Conservation (phyloP, 37 sponge, comb jelly and placozoan genomes). For the Aplysina aerophoba region DNA sequence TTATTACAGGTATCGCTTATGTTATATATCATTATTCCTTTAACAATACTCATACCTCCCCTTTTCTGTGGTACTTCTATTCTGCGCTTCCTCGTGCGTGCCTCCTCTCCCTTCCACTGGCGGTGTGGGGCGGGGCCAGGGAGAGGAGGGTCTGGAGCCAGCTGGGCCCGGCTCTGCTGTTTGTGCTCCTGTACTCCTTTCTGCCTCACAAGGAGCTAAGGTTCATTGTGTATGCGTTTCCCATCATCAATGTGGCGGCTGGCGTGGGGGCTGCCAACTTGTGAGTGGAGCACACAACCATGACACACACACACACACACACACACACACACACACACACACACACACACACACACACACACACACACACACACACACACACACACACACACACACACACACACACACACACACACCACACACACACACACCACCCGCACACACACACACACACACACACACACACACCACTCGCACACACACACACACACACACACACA, state of each 20-base stretch:
- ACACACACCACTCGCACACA: no score
- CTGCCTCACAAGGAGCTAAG: constrained; percentile 98
- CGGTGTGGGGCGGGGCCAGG: constrained; percentile 59
- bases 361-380: background rate
- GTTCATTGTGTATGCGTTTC: constrained; percentile 92
- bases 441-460: background rate
- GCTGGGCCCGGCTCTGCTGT: constrained; percentile 67
- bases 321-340: background rate
- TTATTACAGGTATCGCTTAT: no score
- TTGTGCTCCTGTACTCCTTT: constrained; percentile 88
- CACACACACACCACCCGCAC: no score
- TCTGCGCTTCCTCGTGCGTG: constrained; percentile 92
- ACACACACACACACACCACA: no score
- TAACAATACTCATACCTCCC: constrained; percentile 59
- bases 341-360: background rate
- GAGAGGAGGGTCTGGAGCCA: constrained; percentile 56
- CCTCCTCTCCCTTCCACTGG: constrained; percentile 68
- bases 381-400: background rate
- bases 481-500: background rate
- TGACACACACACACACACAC: no score
- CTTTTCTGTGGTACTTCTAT: constrained; percentile 95
- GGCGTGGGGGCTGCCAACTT: constrained; percentile 64
- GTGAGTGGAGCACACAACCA: constrained; percentile 48
- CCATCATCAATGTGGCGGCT: constrained; percentile 85
- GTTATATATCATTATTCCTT: constrained; percentile 44